Evolutionary conservation across 2,888 invertebrate species (phyloP).

Genomic region (Herminia tarsipennalis): DNA sequence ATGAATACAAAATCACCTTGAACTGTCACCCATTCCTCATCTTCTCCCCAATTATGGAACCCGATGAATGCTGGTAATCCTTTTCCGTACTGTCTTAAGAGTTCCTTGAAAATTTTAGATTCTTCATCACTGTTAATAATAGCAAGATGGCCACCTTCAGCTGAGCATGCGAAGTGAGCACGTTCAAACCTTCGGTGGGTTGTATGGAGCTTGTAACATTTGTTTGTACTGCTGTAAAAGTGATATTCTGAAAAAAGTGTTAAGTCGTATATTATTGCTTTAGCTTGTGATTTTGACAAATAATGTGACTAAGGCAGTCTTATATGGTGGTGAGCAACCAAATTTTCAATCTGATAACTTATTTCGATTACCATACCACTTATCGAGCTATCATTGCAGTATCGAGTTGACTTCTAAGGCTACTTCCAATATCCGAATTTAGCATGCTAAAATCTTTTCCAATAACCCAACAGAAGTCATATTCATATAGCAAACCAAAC

Average conservation of each 20-base stretch:
- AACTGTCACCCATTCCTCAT: background rate
- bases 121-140: slow-evolving; percentile 17
- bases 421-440: too few relatives aligned
- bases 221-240: slow-evolving; percentile 6
- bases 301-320: too few relatives aligned
- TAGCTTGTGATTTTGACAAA: too few relatives aligned
- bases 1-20: background rate
- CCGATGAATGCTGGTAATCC: slow-evolving; percentile 3
- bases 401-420: too few relatives aligned
- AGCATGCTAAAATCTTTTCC: too few relatives aligned
- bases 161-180: slow-evolving; percentile 16
- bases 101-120: background rate
- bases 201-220: slow-evolving; percentile 25
- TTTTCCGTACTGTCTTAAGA: slow-evolving; percentile 1
- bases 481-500: too few relatives aligned
- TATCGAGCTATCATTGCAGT: too few relatives aligned
- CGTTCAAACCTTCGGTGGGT: slow-evolving; percentile 2
- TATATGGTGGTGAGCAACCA: too few relatives aligned
- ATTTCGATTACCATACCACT: too few relatives aligned
- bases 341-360: too few relatives aligned
- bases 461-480: too few relatives aligned
- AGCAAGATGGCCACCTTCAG: slow-evolving; percentile 24
- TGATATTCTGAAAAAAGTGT: slow-evolving; percentile 17
- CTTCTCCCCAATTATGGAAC: background rate
- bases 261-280: too few relatives aligned